phyloP scores from a whole-genome alignment of 2,888 invertebrate species.

The Drosophila eohydei region DNA sequence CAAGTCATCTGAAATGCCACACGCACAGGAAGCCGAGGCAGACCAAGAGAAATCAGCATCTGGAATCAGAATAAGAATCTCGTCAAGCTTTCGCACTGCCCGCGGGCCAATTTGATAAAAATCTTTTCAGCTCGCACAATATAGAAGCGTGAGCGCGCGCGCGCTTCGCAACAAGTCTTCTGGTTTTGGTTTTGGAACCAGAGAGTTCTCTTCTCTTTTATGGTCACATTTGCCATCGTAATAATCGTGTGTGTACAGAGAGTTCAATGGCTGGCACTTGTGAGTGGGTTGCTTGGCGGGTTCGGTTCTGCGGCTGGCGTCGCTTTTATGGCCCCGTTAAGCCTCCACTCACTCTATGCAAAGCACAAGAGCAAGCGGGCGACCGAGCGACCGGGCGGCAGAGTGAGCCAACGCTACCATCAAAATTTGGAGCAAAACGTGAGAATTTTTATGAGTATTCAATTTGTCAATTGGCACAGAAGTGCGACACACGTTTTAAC shows the following conservation, averaged over 20 bases:
- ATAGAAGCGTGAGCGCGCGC: slow-evolving; percentile 2
- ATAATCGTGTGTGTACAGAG: slow-evolving; percentile 62
- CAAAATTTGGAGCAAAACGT: slow-evolving; percentile 78
- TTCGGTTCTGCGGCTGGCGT: slow-evolving; percentile 35
- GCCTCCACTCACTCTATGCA: slow-evolving; percentile 44
- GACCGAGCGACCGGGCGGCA: neutral
- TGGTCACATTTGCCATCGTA: slow-evolving; percentile 72
- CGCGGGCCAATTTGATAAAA: slow-evolving; percentile 72
- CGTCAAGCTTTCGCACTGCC: slow-evolving; percentile 53
- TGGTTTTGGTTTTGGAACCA: slow-evolving; percentile 18
- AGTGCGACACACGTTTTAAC: slow-evolving; percentile 66
- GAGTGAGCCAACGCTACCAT: slow-evolving; percentile 5
- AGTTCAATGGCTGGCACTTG: slow-evolving; percentile 67
- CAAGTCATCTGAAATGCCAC: slow-evolving; percentile 52
- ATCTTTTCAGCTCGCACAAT: slow-evolving; percentile 28
- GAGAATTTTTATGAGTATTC: slow-evolving; percentile 74
- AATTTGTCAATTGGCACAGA: slow-evolving; percentile 52
- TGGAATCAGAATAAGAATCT: slow-evolving; percentile 45
- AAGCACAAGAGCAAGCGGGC: slow-evolving; percentile 23
- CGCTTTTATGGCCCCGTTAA: slow-evolving; percentile 31
- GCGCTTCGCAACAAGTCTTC: slow-evolving; percentile 59
- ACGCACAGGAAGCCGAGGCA: slow-evolving; percentile 60
- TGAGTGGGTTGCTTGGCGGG: slow-evolving; percentile 48
- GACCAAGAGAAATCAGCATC: slow-evolving; percentile 59
- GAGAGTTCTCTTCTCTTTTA: slow-evolving; percentile 39